A percentile compares a stretch with the other conserved stretches of the same genome.
Conservation (phyloP, 37 sponge, comb jelly and placozoan species). For the Halisarca cf. caerulea region DNA sequence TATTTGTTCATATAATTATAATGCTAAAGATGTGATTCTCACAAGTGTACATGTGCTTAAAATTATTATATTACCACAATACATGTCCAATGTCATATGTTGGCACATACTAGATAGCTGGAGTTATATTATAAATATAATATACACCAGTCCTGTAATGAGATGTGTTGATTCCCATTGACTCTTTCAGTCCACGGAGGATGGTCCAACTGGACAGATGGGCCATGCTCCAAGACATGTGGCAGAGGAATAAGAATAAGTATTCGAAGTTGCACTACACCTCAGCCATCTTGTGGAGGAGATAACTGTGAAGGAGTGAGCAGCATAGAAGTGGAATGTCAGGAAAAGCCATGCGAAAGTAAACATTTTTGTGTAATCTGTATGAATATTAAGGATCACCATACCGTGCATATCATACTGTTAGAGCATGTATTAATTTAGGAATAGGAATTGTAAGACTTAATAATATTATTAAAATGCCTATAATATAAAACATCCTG, state of each 20-base stretch:
- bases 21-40: no score
- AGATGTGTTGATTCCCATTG: no score
- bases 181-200: conserved; percentile 22
- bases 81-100: no score
- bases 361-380: not conserved
- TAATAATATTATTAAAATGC: not conserved
- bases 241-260: not conserved
- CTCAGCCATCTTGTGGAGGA: conserved; percentile 22
- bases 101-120: no score
- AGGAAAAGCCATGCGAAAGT: not conserved
- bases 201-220: not conserved
- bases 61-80: no score
- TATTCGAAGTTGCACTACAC: conserved; percentile 2
- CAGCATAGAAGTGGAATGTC: not conserved
- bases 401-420: not conserved
- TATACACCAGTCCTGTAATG: no score
- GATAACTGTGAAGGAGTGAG: not conserved
- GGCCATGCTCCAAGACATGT: conserved; percentile 28
- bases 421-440: not conserved
- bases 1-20: no score
- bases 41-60: no score
- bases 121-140: no score
- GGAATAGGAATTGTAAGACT: not conserved
- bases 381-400: not conserved
- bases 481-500: no score